phyloP scores from a whole-genome alignment of 2,797 vertebrate species.

The Intellagama lesueurii region DNA sequence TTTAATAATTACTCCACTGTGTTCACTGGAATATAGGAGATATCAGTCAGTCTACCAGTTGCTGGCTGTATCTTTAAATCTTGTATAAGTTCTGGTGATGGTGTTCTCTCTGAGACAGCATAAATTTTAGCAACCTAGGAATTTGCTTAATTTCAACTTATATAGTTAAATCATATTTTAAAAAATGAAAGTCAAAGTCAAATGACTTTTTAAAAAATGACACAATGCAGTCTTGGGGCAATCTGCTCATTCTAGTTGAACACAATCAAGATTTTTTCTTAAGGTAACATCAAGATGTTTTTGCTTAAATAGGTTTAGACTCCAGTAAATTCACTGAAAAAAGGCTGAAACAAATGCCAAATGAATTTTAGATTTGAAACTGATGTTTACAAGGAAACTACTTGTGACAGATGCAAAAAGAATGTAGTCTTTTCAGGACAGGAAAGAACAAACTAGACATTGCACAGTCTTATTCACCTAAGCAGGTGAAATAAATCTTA shows the following conservation, averaged over 20 bases:
- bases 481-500: background rate
- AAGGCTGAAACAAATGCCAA: background rate
- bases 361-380: background rate
- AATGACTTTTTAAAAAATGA: background rate
- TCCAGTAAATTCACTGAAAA: background rate
- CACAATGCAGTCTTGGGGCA: background rate
- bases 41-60: background rate
- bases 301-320: background rate
- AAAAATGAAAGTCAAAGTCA: background rate
- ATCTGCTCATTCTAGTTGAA: background rate
- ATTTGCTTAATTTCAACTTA: background rate
- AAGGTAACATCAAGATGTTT: background rate
- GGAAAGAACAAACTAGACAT: background rate
- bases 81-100: background rate
- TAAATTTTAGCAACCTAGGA: background rate
- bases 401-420: background rate
- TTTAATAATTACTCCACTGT: background rate
- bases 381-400: background rate
- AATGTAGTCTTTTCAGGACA: background rate
- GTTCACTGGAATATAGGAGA: background rate
- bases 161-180: background rate
- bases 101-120: background rate
- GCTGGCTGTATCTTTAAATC: background rate
- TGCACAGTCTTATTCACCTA: background rate
- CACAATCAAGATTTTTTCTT: constrained; percentile 2